phyloP scores from a whole-genome alignment of 2,888 invertebrate species.

The Microctonus brassicae region DNA sequence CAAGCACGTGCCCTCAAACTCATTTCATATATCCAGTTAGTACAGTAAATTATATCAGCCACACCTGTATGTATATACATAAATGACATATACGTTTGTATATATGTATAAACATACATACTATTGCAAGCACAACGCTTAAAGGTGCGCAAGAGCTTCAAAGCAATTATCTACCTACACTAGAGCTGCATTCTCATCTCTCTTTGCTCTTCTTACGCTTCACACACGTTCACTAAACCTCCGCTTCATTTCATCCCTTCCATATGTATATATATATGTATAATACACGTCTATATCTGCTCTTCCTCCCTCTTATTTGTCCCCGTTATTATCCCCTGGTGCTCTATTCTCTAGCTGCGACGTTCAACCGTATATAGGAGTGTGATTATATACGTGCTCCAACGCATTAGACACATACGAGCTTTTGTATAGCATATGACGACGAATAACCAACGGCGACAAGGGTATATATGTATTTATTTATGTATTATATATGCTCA shows the following conservation, averaged over 20 bases:
- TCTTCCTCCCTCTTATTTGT: neutral
- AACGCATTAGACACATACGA: neutral
- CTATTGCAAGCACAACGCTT: neutral
- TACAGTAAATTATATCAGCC: neutral
- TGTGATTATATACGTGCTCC: conserved; percentile 9
- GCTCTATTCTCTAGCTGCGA: neutral
- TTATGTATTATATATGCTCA: too few relatives aligned
- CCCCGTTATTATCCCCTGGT: neutral
- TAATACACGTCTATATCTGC: too few relatives aligned
- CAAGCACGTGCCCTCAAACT: neutral
- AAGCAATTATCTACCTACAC: conserved; percentile 31
- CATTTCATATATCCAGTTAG: neutral
- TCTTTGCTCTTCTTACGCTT: neutral
- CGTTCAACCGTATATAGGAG: neutral
- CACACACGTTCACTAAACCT: neutral
- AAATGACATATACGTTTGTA: neutral
- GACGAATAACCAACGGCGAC: neutral
- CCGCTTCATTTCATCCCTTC: neutral
- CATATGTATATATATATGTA: too few relatives aligned
- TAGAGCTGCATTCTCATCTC: neutral
- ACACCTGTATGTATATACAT: neutral
- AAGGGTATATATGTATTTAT: neutral
- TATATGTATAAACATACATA: neutral
- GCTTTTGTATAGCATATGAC: neutral
- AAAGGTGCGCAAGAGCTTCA: conserved; percentile 24